Percentiles rank a stretch among this genome's conserved stretches.
phyloP scores from a whole-genome alignment of 2,888 invertebrate genomes.

The Drosophila niveifrons region DNA sequence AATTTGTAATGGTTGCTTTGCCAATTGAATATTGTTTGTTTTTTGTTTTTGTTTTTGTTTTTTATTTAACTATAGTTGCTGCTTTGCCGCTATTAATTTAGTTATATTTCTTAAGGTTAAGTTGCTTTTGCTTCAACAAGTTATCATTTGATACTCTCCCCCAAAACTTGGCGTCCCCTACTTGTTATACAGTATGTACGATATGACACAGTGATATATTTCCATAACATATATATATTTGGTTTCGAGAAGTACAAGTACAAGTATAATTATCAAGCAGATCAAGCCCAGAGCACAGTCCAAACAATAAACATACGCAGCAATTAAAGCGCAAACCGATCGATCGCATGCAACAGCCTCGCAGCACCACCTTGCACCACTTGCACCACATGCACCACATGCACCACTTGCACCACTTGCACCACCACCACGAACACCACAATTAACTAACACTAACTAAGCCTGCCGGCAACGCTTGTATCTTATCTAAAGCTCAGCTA shows the following conservation, averaged over 20 bases:
- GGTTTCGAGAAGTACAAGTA: slow-evolving; percentile 63
- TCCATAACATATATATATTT: slow-evolving; percentile 60
- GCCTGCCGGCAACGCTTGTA: slow-evolving; percentile 48
- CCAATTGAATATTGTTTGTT: slow-evolving; percentile 54
- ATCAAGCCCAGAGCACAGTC: slow-evolving; percentile 81
- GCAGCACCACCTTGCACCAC: not conserved
- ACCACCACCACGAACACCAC: slow-evolving; percentile 34
- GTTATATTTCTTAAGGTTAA: slow-evolving; percentile 58
- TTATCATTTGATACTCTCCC: slow-evolving; percentile 37
- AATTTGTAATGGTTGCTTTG: slow-evolving; percentile 71
- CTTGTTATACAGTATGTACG: slow-evolving; percentile 83
- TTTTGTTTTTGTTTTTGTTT: slow-evolving; percentile 36
- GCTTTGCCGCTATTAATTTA: slow-evolving; percentile 74
- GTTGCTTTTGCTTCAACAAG: slow-evolving; percentile 47
- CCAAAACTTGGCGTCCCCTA: slow-evolving; percentile 45
- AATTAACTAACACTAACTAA: slow-evolving; percentile 59
- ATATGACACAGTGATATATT: slow-evolving; percentile 85
- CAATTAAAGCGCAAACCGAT: slow-evolving; percentile 35
- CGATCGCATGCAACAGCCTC: slow-evolving; percentile 30
- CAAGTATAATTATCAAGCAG: slow-evolving; percentile 74
- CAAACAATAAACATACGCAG: slow-evolving; percentile 44
- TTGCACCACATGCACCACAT: slow-evolving; percentile 11
- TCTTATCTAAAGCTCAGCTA: slow-evolving; percentile 71
- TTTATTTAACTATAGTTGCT: slow-evolving; percentile 71
- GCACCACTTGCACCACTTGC: slow-evolving; percentile 9